Base-by-base conservation (phyloP, 2,888 invertebrate genomes). In the Drosophila multiciliata region DNA sequence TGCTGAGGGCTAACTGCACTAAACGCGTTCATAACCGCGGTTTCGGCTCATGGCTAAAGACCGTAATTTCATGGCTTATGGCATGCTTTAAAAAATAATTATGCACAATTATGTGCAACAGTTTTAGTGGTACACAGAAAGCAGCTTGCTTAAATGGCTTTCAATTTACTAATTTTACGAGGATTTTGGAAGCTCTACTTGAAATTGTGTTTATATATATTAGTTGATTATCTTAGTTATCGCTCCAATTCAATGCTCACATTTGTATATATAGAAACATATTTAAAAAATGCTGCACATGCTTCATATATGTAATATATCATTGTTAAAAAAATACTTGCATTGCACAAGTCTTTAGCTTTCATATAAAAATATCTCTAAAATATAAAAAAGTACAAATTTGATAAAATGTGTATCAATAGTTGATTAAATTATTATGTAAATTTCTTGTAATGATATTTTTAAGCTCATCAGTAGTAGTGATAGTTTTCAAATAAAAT, bases 1-100 rank as follows among this genome's bases (percentile, higher is more conserved):
- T 54, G 20, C 20, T 40, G 38, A 26, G 20, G 38, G 45, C 29
- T n/a, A 42, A 52, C 49, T 52, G 49, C 49, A 66, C 55, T 71
- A 45, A 66, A 64, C 57, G 55, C 50, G 69, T 66, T 49, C 68
- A 68, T 70, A 71, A 63, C 55, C 52, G 68, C 53, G 66, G 66
- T 53, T 72, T 69, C 32, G 36, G 58, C 68, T 54, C 57, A 58
- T 64, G 57, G 57, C 52, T 61, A 77, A 81, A 66, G 73, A 81
- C 68, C 59, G 29, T 69, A 75, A 80, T 67, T 68, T 42, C 45
- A 75, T 60, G 66, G 80, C 66, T 81, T 73, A 67, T 61, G 63
- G 52, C 53, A 48, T 33, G 57, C 33, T 62, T 55, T 59, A 58
- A 80, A 74, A 82, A 70, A 58, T 79, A 75, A 80, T 80, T 73